Evolutionary conservation across 2,888 invertebrate species (phyloP).

Genomic region (Buathra laborator): DNA sequence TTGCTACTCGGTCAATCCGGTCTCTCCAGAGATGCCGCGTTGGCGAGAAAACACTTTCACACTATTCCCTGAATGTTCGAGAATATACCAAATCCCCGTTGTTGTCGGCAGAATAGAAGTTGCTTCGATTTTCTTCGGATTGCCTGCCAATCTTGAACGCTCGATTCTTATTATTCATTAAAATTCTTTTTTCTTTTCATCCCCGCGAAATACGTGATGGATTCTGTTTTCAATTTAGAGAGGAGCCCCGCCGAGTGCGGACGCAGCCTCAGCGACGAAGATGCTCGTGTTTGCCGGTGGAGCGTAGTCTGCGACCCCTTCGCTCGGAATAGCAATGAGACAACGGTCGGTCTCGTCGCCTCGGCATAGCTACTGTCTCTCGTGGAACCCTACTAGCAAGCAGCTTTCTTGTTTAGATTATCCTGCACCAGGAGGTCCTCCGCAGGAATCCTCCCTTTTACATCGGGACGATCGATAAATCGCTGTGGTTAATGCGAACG

Average conservation of each 20-base stretch:
- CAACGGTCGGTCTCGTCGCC: constrained; percentile 68
- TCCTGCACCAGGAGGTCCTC: constrained; percentile 55
- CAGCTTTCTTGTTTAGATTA: constrained; percentile 41
- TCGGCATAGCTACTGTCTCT: constrained; percentile 47
- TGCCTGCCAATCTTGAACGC: constrained; percentile 75
- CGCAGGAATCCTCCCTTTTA: constrained; percentile 54
- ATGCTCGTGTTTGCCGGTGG: constrained; percentile 46
- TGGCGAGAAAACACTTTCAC: constrained; percentile 11
- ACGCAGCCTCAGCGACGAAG: constrained; percentile 74
- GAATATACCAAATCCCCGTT: constrained; percentile 9
- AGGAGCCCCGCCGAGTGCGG: constrained; percentile 82
- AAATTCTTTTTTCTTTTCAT: constrained; percentile 79
- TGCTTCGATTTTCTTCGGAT: constrained; percentile 16
- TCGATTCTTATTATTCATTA: constrained; percentile 83
- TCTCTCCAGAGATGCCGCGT: background rate
- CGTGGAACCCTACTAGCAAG: constrained; percentile 29
- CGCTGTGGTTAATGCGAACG: constrained; percentile 18
- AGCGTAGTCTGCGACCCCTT: constrained; percentile 61
- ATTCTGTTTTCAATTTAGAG: constrained; percentile 85
- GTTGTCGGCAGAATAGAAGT: constrained; percentile 8
- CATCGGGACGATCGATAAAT: constrained; percentile 63
- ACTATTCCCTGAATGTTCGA: background rate
- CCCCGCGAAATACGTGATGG: constrained; percentile 84
- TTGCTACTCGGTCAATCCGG: constrained; percentile 61
- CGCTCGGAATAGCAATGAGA: constrained; percentile 83